Conservation (phyloP, 2,888 invertebrate genomes). For the Dynastes grantii region DNA sequence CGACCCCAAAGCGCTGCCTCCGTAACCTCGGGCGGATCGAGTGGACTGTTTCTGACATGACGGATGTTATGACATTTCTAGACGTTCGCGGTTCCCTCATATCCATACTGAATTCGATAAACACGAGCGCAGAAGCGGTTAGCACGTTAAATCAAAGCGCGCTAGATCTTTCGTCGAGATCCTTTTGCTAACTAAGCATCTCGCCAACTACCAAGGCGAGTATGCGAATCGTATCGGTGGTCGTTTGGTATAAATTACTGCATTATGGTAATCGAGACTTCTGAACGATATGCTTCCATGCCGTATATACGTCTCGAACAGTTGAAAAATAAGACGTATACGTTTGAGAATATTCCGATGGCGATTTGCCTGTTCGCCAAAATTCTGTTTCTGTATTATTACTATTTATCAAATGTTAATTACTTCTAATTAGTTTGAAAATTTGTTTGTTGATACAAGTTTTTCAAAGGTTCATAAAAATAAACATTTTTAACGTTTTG, state of each 20-base stretch:
- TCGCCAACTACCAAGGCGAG: background rate
- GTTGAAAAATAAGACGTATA: slow-evolving; percentile 10
- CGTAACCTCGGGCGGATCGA: slow-evolving; percentile 58
- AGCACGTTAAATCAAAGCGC: slow-evolving; percentile 29
- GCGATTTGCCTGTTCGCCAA: no score
- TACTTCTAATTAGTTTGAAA: no score
- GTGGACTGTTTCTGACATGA: slow-evolving; percentile 65
- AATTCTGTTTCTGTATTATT: no score
- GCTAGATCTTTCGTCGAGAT: slow-evolving; percentile 28
- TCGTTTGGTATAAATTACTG: slow-evolving; percentile 35
- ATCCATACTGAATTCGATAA: slow-evolving; percentile 29
- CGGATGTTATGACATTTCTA: slow-evolving; percentile 61
- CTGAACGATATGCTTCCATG: slow-evolving; percentile 1
- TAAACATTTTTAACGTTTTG: no score
- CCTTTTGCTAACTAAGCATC: slow-evolving; percentile 49
- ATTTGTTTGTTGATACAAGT: no score
- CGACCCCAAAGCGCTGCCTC: background rate
- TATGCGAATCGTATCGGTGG: slow-evolving; percentile 38
- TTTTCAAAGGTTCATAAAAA: no score
- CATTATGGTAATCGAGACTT: slow-evolving; percentile 28
- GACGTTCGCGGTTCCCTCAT: slow-evolving; percentile 35
- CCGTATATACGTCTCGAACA: slow-evolving; percentile 17
- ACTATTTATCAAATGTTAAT: no score
- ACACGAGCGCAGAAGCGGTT: slow-evolving; percentile 14
- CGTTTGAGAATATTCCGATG: no score